Base-by-base conservation (phyloP, 92 coral and sea anemone genomes). In the Paramuricea clavata region DNA sequence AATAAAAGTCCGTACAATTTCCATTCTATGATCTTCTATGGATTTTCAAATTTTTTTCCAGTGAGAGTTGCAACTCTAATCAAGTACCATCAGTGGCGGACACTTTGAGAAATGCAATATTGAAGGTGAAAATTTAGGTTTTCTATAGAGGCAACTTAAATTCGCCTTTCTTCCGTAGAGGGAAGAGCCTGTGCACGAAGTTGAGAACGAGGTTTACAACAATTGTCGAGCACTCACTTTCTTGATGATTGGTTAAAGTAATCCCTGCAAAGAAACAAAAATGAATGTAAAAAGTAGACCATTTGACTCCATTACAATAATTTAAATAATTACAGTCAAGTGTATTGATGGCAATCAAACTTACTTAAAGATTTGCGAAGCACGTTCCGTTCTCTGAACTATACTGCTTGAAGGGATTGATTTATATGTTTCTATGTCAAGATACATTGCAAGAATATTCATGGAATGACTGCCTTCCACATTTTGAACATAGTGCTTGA, bases 401-500 rank as follows among this genome's bases (percentile, higher is more conserved):
- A 87, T 94, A 78, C 91, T 94, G 31, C 95, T 87, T 15, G 96
- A 93, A 39, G 95, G 83, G 56, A 96, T 94, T 32, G 94, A 89
- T 35, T 89, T 86, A 70, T 97, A 97, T 57, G 92, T 92, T 59
- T 97, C 99, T 17, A 97, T 89, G 47, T 97, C 99, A 69, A 97
- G 86, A 79, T 91, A 97, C 99, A 94, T 93, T 32, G 92, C 81
- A 3, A 97, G 91, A 56, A 88, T 97, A 76, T 97, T 97, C 92
- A 90, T 64, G 23, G 98, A 94, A 67, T 94, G 98, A 13, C 99
- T 81, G 41, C 99, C 99, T 81, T 97, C 99, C 93, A 83, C 90
- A 92, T 97, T 97, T 75, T 97, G 99, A 1, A 97, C 94, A 60
- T 93, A 97, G 59, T 93, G 99, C 44, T 97, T 97, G 60, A 97